Percentiles rank a stretch among this genome's conserved stretches.
Evolutionary conservation across 2,888 invertebrate genomes (phyloP).

Genomic region (Lepeophtheirus nordmannii): DNA sequence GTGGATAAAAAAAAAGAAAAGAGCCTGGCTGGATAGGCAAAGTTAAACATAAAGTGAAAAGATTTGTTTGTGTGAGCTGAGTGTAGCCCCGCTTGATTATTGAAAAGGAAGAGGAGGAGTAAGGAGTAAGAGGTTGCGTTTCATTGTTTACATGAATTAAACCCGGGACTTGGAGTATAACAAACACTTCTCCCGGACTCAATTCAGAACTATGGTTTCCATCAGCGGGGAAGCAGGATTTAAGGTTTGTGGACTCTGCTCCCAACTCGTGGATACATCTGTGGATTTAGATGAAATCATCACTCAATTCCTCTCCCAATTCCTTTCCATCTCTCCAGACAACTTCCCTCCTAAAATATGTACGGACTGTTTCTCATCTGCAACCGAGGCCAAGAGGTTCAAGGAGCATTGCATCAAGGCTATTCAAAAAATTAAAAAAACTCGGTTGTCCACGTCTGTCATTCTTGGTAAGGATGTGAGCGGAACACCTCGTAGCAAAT

Average conservation of each 20-base stretch:
- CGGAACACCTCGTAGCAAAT: neutral
- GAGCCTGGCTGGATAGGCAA: too few species aligned
- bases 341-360: slow-evolving; percentile 15
- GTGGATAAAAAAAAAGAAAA: too few species aligned
- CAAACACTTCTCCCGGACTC: neutral
- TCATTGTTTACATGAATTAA: too few species aligned
- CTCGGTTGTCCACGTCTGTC: neutral
- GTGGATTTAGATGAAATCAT: neutral
- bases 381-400: slow-evolving; percentile 13
- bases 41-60: too few species aligned
- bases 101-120: too few species aligned
- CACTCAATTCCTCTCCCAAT: slow-evolving; percentile 5
- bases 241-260: slow-evolving; percentile 23
- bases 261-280: slow-evolving; percentile 23
- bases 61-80: too few species aligned
- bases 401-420: slow-evolving; percentile 7
- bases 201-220: neutral
- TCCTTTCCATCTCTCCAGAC: neutral
- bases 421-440: slow-evolving; percentile 13
- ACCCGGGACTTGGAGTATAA: too few species aligned
- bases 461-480: neutral
- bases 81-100: too few species aligned
- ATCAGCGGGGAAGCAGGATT: neutral
- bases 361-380: slow-evolving; percentile 12
- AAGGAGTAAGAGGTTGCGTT: too few species aligned